phyloP scores from a whole-genome alignment of 92 coral and sea anemone species.

The Phenganax subtilis region DNA sequence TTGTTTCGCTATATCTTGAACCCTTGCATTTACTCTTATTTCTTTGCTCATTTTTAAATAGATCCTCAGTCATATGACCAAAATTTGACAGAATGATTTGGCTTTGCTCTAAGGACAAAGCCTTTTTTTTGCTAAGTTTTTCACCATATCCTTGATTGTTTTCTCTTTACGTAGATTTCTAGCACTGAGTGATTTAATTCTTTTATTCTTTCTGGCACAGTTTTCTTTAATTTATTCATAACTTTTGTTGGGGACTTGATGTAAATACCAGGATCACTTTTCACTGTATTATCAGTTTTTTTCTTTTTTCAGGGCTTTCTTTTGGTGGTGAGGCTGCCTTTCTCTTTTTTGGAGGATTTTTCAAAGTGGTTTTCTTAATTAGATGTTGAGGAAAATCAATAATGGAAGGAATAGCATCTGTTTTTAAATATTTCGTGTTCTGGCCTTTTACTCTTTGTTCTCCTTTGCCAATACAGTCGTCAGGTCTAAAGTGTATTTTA shows the following conservation, averaged over 20 bases:
- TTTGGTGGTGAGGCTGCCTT: slow-evolving; percentile 18
- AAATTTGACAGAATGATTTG: neutral
- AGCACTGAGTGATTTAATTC: slow-evolving; percentile 19
- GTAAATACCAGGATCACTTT: slow-evolving; percentile 4
- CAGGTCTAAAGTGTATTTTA: neutral
- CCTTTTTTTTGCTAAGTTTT: neutral
- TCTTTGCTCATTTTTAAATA: neutral
- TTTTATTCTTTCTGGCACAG: neutral
- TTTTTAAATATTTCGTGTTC: neutral
- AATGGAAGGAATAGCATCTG: slow-evolving; percentile 9
- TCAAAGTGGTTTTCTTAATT: neutral
- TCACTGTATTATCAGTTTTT: neutral
- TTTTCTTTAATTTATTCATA: neutral
- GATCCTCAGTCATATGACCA: neutral
- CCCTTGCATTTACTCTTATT: neutral
- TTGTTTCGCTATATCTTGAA: neutral
- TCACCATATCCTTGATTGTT: neutral
- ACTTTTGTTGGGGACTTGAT: slow-evolving; percentile 15
- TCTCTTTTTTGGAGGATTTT: neutral
- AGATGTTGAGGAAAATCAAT: slow-evolving; percentile 2
- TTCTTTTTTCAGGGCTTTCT: slow-evolving; percentile 17
- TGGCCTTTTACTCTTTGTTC: neutral
- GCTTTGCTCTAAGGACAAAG: slow-evolving; percentile 13
- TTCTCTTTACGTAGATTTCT: slow-evolving; percentile 11
- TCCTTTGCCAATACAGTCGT: neutral